phyloP scores from a whole-genome alignment of 2,888 invertebrate genomes.

The Autographa gamma region DNA sequence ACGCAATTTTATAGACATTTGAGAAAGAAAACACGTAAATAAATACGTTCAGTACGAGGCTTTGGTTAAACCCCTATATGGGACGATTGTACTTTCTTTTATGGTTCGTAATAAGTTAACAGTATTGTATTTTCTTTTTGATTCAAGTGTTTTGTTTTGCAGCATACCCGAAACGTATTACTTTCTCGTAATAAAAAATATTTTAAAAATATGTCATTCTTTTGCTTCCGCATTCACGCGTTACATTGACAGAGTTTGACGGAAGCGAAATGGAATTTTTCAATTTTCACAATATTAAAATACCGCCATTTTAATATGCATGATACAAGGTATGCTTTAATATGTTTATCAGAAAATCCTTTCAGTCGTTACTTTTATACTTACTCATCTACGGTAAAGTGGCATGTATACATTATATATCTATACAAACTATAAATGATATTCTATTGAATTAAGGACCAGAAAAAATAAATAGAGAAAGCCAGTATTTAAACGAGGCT shows the following conservation, averaged over 20 bases:
- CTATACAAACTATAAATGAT: too few species aligned
- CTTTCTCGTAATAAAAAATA: background rate
- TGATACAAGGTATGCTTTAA: too few species aligned
- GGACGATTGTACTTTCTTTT: background rate
- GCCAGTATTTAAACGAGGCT: too few species aligned
- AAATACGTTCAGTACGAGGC: background rate
- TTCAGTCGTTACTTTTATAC: background rate
- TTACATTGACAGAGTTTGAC: background rate
- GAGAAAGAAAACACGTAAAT: background rate
- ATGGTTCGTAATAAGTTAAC: background rate
- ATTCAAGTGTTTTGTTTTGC: background rate
- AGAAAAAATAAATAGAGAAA: too few species aligned
- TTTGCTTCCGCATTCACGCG: background rate
- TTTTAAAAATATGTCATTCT: background rate
- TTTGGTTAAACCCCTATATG: background rate
- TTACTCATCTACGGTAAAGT: too few species aligned
- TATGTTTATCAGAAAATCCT: background rate
- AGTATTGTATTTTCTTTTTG: conserved; percentile 4
- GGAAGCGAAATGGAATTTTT: conserved; percentile 3
- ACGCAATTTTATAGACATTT: background rate
- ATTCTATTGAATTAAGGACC: too few species aligned
- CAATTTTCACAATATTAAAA: background rate
- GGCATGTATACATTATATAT: too few species aligned
- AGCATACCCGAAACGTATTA: background rate
- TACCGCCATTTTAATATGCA: background rate